Conservation (phyloP, 1,140 invertebrate species). For the Anoplophora glabripennis region DNA sequence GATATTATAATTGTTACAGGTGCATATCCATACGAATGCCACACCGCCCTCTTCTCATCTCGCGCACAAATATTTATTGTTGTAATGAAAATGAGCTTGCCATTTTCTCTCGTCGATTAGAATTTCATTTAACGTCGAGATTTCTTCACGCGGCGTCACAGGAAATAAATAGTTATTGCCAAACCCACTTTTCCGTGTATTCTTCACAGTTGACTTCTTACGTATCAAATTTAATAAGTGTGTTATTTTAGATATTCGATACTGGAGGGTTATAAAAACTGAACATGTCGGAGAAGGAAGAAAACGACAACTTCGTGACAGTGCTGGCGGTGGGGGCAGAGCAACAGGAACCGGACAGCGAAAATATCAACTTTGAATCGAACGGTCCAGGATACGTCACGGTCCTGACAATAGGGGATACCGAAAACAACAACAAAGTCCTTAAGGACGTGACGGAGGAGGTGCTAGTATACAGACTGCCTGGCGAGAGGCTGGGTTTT, state of each 20-base stretch:
- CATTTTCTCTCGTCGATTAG: neutral
- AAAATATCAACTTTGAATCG: constrained; percentile 33
- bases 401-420: constrained; percentile 43
- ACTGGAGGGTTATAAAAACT: constrained; percentile 15
- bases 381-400: constrained; percentile 44
- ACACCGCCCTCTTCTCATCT: neutral
- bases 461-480: constrained; percentile 76
- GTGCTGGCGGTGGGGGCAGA: constrained; percentile 64
- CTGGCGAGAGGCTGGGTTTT: constrained; percentile 85
- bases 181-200: neutral
- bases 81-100: neutral
- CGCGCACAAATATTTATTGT: neutral
- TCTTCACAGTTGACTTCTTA: neutral
- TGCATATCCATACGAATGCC: constrained; percentile 10
- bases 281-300: constrained; percentile 31
- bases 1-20: constrained; percentile 16
- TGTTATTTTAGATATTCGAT: constrained; percentile 17
- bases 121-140: neutral
- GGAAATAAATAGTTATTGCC: no score
- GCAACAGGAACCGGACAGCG: constrained; percentile 43
- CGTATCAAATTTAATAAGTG: neutral
- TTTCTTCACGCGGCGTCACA: no score
- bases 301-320: constrained; percentile 60
- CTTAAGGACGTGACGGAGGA: constrained; percentile 58
- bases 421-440: constrained; percentile 26